Evolutionary conservation across 2,113 vertebrate species (phyloP).

Genomic region (Narcine bancroftii): DNA sequence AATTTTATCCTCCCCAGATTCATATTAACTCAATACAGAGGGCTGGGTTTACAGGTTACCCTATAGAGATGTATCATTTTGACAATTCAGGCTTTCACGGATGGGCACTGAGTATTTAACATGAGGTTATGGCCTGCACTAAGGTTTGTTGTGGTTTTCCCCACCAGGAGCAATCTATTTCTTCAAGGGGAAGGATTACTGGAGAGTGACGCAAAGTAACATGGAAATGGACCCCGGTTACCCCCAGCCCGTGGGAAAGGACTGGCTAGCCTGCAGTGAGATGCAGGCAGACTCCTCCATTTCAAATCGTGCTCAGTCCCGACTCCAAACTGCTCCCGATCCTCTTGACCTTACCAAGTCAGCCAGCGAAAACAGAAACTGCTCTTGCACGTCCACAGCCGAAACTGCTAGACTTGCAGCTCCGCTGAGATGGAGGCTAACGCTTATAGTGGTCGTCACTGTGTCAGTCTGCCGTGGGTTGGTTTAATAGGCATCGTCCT

Average conservation of each 20-base stretch:
- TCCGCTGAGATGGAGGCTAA: neutral
- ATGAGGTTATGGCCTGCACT: neutral
- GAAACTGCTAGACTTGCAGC: neutral
- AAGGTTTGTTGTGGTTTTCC: conserved; percentile 33
- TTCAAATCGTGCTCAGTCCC: conserved; percentile 50
- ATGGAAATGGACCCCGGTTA: conserved; percentile 71
- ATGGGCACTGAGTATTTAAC: too few species aligned
- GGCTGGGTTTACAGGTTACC: too few species aligned
- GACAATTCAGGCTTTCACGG: too few species aligned
- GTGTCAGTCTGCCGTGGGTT: neutral
- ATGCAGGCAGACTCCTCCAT: conserved; percentile 61
- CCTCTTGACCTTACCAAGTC: conserved; percentile 63
- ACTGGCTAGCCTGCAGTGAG: conserved; percentile 85
- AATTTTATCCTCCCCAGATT: too few species aligned
- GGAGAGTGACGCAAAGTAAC: conserved; percentile 75
- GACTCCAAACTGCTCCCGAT: conserved; percentile 51
- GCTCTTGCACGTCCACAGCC: conserved; percentile 68
- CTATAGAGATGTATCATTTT: too few species aligned
- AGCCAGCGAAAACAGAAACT: conserved; percentile 74
- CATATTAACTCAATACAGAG: too few species aligned
- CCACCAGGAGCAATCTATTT: conserved; percentile 80
- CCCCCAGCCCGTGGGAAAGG: conserved; percentile 72
- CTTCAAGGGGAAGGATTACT: conserved; percentile 88
- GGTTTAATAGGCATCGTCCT: neutral
- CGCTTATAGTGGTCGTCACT: too few species aligned